A percentile compares a stretch with the other conserved stretches of the same genome.
These are phyloP conservation scores for Pemphredon lugubris DNA, from an alignment of 2,888 invertebrate genomes.

Conservation along the genomic window DNA sequence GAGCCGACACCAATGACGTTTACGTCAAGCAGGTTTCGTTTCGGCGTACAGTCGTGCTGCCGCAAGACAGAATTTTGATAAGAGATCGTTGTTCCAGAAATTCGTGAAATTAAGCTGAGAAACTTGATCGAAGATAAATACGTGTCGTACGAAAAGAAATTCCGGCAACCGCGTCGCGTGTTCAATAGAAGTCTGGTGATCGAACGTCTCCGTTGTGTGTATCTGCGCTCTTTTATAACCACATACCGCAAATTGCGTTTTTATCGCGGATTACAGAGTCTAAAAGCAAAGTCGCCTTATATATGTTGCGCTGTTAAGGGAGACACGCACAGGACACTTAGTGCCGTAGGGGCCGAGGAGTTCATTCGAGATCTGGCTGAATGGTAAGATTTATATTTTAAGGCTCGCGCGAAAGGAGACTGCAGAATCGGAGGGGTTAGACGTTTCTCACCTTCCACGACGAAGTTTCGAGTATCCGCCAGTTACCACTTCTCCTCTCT, in stretches of 20 bases:
- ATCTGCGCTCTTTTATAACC: too few relatives aligned
- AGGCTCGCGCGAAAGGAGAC: constrained; percentile 32
- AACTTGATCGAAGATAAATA: constrained; percentile 55
- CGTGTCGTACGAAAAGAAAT: constrained; percentile 19
- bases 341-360: constrained; percentile 42
- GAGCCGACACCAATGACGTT: constrained; percentile 42
- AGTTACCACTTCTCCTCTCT: constrained; percentile 4
- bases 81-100: constrained; percentile 51
- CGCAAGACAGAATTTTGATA: constrained; percentile 52
- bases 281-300: constrained; percentile 51
- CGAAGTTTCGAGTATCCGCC: constrained; percentile 18
- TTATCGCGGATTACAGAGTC: constrained; percentile 34
- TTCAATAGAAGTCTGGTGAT: constrained; percentile 12
- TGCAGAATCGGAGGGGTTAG: constrained; percentile 49
- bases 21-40: too few relatives aligned
- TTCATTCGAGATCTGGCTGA: constrained; percentile 51
- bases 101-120: constrained; percentile 54
- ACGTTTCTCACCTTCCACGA: constrained; percentile 31
- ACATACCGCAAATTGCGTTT: constrained; percentile 24
- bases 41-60: constrained; percentile 46
- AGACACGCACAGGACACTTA: constrained; percentile 38
- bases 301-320: constrained; percentile 51
- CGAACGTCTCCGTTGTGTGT: constrained; percentile 18
- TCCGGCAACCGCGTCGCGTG: constrained; percentile 11
- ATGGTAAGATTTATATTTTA: constrained; percentile 61